phyloP scores from a whole-genome alignment of 2,113 vertebrate species.

The Vulpes ferrilata region DNA sequence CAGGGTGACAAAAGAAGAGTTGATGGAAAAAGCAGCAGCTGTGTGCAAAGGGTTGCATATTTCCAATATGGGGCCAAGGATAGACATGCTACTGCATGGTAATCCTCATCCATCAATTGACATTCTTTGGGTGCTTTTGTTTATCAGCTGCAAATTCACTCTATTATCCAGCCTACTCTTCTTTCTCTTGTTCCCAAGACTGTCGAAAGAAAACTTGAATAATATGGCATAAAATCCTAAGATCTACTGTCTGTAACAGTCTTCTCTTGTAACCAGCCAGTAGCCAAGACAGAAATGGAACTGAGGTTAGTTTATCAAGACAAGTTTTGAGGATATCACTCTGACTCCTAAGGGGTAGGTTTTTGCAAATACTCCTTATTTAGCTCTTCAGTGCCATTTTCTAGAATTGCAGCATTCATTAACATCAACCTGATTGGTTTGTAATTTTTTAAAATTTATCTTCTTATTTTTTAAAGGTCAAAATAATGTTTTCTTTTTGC shows the following conservation, averaged over 20 bases:
- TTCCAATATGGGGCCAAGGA: neutral
- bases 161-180: neutral
- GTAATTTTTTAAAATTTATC: neutral
- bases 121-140: constrained; percentile 40
- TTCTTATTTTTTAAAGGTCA: constrained; percentile 29
- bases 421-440: constrained; percentile 3
- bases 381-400: neutral
- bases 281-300: constrained; percentile 26
- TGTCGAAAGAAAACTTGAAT: constrained; percentile 38
- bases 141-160: constrained; percentile 41
- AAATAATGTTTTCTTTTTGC: constrained; percentile 8
- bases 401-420: neutral
- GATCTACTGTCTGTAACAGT: neutral
- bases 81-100: neutral
- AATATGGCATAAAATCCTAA: constrained; percentile 2
- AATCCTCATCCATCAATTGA: neutral
- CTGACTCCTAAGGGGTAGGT: neutral
- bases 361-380: neutral
- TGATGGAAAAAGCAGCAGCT: neutral
- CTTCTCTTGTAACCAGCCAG: neutral
- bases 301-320: neutral
- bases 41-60: neutral
- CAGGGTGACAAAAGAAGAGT: neutral
- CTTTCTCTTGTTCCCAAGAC: neutral
- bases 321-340: neutral